A percentile compares a stretch with the other conserved stretches of the same genome.
phyloP scores from a whole-genome alignment of 2,888 invertebrate genomes.

The Elegia similella region DNA sequence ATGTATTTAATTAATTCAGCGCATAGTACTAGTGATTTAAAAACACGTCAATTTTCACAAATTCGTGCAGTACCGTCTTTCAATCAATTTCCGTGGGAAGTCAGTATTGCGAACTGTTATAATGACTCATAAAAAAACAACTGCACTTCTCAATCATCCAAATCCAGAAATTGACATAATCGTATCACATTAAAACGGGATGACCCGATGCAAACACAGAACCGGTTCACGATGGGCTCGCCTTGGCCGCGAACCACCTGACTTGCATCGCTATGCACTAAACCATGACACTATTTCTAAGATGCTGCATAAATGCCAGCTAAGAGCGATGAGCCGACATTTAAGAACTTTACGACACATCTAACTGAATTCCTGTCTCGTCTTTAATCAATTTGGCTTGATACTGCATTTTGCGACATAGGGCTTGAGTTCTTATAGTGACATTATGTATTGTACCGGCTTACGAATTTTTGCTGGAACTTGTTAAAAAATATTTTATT shows the following conservation, averaged over 20 bases:
- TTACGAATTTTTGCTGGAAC: too few relatives aligned
- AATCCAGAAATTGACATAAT: slow-evolving; percentile 45
- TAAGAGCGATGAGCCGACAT: slow-evolving; percentile 37
- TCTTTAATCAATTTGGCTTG: slow-evolving; percentile 16
- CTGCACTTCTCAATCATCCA: not conserved
- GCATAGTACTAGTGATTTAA: too few relatives aligned
- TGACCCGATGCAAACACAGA: slow-evolving; percentile 26
- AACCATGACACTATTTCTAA: slow-evolving; percentile 63
- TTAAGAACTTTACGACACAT: slow-evolving; percentile 30
- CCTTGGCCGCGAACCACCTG: slow-evolving; percentile 67
- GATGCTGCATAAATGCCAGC: slow-evolving; percentile 36
- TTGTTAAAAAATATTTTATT: too few relatives aligned
- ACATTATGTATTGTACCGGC: not conserved
- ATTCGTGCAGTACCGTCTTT: too few relatives aligned
- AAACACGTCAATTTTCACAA: too few relatives aligned
- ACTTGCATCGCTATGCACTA: slow-evolving; percentile 43
- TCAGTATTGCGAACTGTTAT: too few relatives aligned
- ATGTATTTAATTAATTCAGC: too few relatives aligned
- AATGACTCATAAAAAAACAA: too few relatives aligned
- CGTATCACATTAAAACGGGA: slow-evolving; percentile 24
- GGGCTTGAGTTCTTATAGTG: not conserved
- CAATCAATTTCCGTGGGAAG: too few relatives aligned
- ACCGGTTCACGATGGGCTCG: slow-evolving; percentile 49
- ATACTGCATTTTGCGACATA: not conserved
- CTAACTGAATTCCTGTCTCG: slow-evolving; percentile 15